Conservation (phyloP, 2,113 vertebrate species). For the Psammodynastes pulverulentus region DNA sequence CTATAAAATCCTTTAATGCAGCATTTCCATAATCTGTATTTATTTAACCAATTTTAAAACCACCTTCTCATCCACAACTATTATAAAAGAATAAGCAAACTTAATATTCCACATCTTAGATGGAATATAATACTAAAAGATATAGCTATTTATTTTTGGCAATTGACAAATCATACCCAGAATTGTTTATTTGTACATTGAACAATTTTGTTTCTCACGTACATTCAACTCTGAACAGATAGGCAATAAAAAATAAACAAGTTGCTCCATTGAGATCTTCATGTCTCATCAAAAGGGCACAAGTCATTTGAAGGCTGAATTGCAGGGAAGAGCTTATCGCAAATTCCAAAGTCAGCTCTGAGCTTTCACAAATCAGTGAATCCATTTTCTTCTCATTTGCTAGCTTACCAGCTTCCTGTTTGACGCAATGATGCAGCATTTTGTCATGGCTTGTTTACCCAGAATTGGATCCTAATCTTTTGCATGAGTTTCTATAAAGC, state of each 20-base stretch:
- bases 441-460: constrained; percentile 5
- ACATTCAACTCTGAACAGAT: not conserved
- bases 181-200: not conserved
- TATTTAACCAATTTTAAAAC: not conserved
- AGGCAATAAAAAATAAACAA: constrained; percentile 7
- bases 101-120: not conserved
- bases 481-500: not conserved
- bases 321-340: constrained; percentile 39
- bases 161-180: not conserved
- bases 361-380: constrained; percentile 32
- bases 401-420: constrained; percentile 26
- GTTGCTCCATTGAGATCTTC: constrained; percentile 44
- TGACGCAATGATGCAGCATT: constrained; percentile 14
- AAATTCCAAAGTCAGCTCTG: constrained; percentile 44
- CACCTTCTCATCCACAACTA: not conserved
- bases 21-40: not conserved
- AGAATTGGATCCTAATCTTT: not conserved
- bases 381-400: constrained; percentile 30
- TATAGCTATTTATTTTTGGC: not conserved
- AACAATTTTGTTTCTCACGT: not conserved
- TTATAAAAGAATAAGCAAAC: not conserved
- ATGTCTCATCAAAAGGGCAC: constrained; percentile 43
- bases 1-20: not conserved
- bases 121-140: not conserved
- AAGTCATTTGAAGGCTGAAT: constrained; percentile 47